Evolutionary conservation across 2,888 invertebrate species (phyloP).

Genomic region (Camptogramma bilineatum): DNA sequence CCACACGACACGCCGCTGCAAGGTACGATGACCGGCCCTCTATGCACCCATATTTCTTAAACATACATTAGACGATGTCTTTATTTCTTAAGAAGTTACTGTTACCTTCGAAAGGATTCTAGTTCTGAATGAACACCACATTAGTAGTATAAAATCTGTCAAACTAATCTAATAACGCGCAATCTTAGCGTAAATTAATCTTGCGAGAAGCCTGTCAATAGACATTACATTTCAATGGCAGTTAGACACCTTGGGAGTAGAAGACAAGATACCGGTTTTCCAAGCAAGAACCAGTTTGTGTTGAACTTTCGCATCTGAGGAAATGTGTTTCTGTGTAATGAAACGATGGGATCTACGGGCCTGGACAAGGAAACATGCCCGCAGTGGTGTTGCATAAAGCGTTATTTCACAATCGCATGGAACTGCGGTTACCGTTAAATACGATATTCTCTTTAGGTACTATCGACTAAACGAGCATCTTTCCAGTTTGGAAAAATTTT

Average conservation of each 20-base stretch:
- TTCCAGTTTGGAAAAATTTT: too few species aligned
- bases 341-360: slow-evolving; percentile 50
- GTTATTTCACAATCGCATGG: slow-evolving; percentile 69
- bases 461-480: too few species aligned
- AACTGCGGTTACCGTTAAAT: slow-evolving; percentile 38
- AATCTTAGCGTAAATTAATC: slow-evolving; percentile 11
- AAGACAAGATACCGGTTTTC: slow-evolving; percentile 65
- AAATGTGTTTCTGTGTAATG: slow-evolving; percentile 46
- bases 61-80: slow-evolving; percentile 1
- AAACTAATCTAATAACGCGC: not conserved
- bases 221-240: slow-evolving; percentile 64
- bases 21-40: slow-evolving; percentile 79
- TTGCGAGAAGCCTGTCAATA: slow-evolving; percentile 45
- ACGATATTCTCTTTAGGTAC: too few species aligned
- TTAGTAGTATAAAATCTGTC: not conserved
- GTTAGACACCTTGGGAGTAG: slow-evolving; percentile 67
- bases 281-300: slow-evolving; percentile 56
- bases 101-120: not conserved
- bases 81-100: not conserved
- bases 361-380: slow-evolving; percentile 59
- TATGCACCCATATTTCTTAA: slow-evolving; percentile 50
- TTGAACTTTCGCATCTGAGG: slow-evolving; percentile 56
- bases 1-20: slow-evolving; percentile 56
- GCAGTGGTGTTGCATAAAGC: slow-evolving; percentile 67
- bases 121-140: not conserved